Base-by-base conservation (phyloP, 2,888 invertebrate species). In the Dolichopus griseipennis region DNA sequence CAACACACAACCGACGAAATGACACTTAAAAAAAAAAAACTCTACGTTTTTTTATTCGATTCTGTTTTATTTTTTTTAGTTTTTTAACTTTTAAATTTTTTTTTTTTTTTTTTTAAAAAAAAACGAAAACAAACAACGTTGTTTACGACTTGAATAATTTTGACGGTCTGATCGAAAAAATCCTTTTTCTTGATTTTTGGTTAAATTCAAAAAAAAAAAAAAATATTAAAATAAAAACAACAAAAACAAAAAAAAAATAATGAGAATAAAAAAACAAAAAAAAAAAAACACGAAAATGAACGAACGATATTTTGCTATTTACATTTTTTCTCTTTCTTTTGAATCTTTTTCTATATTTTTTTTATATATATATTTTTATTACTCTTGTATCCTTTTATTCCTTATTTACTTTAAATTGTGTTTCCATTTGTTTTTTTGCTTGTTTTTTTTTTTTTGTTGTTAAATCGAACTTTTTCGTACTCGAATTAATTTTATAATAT, bases 101-200 rank as follows among this genome's bases (percentile, higher is more conserved):
- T 27, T 27, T 27, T 41, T 41, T 12, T 41, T 41, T 41, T 5
- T 9, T 41, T 41, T 41, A 12, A 41, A 18, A 52, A 52, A 52
- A 52, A 52, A 52, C 52, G 52, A 52, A 52, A 52, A 52, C 18
- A 52, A 52, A 52, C 52, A 15, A 7, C 8, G 52, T 52, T 52
- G 52, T 52, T 52, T 52, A 52, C 52, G 52, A 52, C 52, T 52
- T 52, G 52, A 52, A 52, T 52, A 52, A 52, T 52, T 18, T 52
- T 52, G 52, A 52, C 52, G 52, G 15, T 52, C 52, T 52, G 52
- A 52, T 15, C n/a, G 18, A 27, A 27, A 52, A 52, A 37, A 52
- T 52, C 52, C 52, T 18, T 9, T 52, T 52, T 52, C 6, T 52
- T 52, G 41, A 7, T 12, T 41, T 41, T 41, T 2, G 9, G 3